Percentiles rank a stretch among this genome's conserved stretches.
Conservation (phyloP, 2,113 vertebrate genomes). For the Cyphomyrus plagiostoma region DNA sequence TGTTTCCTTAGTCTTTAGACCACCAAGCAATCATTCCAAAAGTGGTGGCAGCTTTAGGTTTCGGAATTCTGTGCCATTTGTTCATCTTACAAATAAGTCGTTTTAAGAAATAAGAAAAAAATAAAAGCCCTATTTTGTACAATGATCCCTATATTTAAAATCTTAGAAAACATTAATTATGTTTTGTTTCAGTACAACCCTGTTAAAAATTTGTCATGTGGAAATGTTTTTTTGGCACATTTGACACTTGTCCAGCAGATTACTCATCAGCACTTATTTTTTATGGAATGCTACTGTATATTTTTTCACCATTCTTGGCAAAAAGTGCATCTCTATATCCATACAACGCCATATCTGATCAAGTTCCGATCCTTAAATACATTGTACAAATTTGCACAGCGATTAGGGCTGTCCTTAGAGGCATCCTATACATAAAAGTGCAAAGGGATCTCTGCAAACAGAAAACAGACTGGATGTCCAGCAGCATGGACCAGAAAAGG, state of each 20-base stretch:
- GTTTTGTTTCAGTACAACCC: conserved; percentile 55
- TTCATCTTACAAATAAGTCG: neutral
- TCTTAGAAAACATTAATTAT: conserved; percentile 59
- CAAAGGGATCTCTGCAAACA: neutral
- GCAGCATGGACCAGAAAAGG: neutral
- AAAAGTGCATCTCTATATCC: conserved; percentile 32
- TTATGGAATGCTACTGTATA: conserved; percentile 44
- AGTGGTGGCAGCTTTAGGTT: neutral
- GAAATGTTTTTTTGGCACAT: conserved; percentile 44
- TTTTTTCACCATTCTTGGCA: conserved; percentile 28
- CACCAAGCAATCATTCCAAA: conserved; percentile 28
- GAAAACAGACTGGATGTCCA: neutral
- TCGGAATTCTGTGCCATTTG: neutral
- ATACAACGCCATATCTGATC: neutral
- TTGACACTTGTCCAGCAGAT: conserved; percentile 43
- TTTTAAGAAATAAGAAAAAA: neutral
- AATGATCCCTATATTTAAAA: conserved; percentile 44
- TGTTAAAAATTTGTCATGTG: conserved; percentile 49
- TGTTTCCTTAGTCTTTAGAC: conserved; percentile 33
- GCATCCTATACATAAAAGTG: neutral
- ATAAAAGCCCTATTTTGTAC: conserved; percentile 33
- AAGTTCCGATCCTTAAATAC: neutral
- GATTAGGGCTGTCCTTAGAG: neutral
- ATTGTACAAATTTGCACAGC: neutral
- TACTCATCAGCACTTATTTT: conserved; percentile 38